A percentile compares a stretch with the other conserved stretches of the same genome.
Evolutionary conservation across 2,888 invertebrate species (phyloP).

Genomic region (Branchipolynoe longqiensis): DNA sequence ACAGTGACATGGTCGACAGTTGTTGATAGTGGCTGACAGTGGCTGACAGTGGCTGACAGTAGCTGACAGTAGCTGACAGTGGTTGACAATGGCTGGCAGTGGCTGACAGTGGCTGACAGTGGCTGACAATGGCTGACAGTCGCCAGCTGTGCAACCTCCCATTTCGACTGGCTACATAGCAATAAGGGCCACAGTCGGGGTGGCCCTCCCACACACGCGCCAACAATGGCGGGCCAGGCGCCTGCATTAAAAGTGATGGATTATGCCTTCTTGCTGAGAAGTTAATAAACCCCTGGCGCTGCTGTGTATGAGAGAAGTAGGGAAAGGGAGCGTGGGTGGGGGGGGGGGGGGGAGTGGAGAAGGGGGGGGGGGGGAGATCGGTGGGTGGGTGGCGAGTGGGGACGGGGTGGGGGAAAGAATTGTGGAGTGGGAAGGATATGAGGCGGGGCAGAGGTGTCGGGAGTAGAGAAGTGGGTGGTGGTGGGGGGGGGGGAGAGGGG

Average conservation of each 20-base stretch:
- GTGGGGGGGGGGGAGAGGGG: too few relatives aligned
- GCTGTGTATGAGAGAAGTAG: neutral
- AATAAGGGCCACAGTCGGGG: neutral
- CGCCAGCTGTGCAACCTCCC: neutral
- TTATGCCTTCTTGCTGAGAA: conserved; percentile 5
- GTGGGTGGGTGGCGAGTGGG: neutral
- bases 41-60: too few relatives aligned
- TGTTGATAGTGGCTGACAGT: too few relatives aligned
- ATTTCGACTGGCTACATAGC: neutral
- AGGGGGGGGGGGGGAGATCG: neutral
- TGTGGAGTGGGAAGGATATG: neutral
- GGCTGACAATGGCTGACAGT: too few relatives aligned
- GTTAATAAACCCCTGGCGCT: conserved; percentile 11
- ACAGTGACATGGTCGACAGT: too few relatives aligned
- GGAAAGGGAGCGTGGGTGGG: neutral
- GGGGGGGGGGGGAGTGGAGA: neutral
- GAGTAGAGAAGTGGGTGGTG: neutral
- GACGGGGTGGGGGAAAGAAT: neutral
- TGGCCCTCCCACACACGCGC: neutral
- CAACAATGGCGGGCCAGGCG: conserved; percentile 21
- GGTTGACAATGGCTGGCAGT: too few relatives aligned
- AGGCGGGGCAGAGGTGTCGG: neutral
- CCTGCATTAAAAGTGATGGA: conserved; percentile 22
- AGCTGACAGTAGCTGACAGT: too few relatives aligned
- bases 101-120: too few relatives aligned